Conservation (phyloP, 2,797 vertebrate species). For the Apodemus agrarius region DNA sequence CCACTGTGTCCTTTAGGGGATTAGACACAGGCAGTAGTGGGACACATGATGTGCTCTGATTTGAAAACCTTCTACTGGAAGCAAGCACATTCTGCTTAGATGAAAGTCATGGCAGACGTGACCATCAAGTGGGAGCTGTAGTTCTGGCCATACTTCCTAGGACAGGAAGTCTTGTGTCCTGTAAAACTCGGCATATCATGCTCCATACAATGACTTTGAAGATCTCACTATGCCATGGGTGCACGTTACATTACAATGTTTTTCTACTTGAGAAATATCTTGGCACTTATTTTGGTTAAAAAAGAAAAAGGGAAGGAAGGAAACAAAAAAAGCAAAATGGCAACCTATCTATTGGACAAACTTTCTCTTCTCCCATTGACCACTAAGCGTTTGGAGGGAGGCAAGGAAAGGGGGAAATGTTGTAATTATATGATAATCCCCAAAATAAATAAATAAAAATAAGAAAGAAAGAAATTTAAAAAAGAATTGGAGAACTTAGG, state of each 20-base stretch:
- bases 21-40: neutral
- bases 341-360: no score
- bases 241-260: neutral
- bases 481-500: slow-evolving; percentile 9
- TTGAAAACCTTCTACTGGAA: neutral
- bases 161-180: neutral
- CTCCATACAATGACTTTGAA: neutral
- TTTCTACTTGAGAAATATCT: neutral
- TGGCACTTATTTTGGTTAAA: neutral
- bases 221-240: neutral
- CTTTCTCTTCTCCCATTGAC: no score
- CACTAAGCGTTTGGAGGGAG: neutral
- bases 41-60: neutral
- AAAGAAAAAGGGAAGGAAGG: neutral
- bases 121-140: neutral
- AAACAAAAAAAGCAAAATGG: no score
- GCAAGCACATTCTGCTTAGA: neutral
- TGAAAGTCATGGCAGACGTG: neutral
- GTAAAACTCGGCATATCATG: neutral
- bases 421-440: neutral
- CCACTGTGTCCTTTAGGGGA: neutral
- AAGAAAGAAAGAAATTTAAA: neutral
- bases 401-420: neutral
- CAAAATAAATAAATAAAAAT: no score
- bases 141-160: neutral